Percentiles rank a stretch among this genome's conserved stretches.
Conservation (phyloP, 2,888 invertebrate species). For the Rhamphomyia laevipes region DNA sequence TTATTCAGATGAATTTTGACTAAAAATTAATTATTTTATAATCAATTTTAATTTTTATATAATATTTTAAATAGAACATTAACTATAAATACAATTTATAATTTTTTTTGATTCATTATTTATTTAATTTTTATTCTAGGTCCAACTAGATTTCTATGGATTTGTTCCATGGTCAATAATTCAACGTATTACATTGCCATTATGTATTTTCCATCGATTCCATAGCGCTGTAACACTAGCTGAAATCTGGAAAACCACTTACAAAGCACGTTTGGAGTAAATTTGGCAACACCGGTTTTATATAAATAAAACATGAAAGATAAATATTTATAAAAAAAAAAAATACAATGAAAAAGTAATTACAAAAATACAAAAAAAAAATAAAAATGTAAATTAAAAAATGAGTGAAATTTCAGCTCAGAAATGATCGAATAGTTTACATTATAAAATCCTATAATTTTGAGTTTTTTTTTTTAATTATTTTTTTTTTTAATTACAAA, state of each 20-base stretch:
- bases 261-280: slow-evolving; percentile 83
- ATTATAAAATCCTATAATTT: too few species aligned
- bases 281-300: slow-evolving; percentile 13
- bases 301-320: neutral
- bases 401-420: neutral
- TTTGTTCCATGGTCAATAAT: slow-evolving; percentile 88
- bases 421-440: neutral
- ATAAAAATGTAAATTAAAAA: neutral
- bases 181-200: slow-evolving; percentile 81
- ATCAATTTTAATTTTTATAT: too few species aligned
- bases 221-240: slow-evolving; percentile 90
- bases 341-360: neutral
- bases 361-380: too few species aligned
- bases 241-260: slow-evolving; percentile 93
- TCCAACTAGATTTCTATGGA: slow-evolving; percentile 85
- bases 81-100: too few species aligned
- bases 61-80: too few species aligned
- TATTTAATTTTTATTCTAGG: slow-evolving; percentile 36
- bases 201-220: slow-evolving; percentile 94
- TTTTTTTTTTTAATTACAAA: too few species aligned
- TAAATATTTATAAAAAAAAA: neutral
- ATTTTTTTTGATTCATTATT: too few species aligned
- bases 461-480: too few species aligned
- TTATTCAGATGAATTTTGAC: too few species aligned
- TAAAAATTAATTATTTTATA: too few species aligned